Evolutionary conservation across 2,888 invertebrate genomes (phyloP).

Genomic region (Camptogramma bilineatum): DNA sequence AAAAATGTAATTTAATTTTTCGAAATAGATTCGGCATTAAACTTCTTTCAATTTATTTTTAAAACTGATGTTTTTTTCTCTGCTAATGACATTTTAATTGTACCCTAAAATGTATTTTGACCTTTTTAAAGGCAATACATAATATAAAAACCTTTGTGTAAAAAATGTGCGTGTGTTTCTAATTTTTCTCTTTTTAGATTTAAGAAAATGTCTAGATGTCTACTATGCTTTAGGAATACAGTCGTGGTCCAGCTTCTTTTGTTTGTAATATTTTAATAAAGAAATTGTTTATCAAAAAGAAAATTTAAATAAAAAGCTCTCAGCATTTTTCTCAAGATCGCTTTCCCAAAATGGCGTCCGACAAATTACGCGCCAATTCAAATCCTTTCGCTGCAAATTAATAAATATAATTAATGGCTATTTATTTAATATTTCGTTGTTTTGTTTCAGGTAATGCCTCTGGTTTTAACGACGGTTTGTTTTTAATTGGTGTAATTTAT

Average conservation of each 20-base stretch:
- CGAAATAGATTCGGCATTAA: background rate
- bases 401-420: conserved; percentile 44
- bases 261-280: no score
- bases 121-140: no score
- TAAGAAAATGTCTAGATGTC: no score
- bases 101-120: no score
- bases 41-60: background rate
- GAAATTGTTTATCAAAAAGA: background rate
- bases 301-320: conserved; percentile 7
- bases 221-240: no score
- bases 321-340: conserved; percentile 13
- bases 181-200: no score
- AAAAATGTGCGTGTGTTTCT: no score
- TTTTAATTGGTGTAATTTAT: conserved; percentile 46
- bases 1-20: conserved; percentile 19
- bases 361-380: conserved; percentile 25
- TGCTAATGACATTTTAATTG: no score
- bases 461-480: conserved; percentile 48
- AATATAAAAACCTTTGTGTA: no score
- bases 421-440: conserved; percentile 54
- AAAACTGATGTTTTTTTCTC: no score
- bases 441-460: conserved; percentile 61
- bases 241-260: no score
- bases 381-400: conserved; percentile 32
- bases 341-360: conserved; percentile 30